phyloP scores from a whole-genome alignment of 2,888 invertebrate species.

The Actias luna region DNA sequence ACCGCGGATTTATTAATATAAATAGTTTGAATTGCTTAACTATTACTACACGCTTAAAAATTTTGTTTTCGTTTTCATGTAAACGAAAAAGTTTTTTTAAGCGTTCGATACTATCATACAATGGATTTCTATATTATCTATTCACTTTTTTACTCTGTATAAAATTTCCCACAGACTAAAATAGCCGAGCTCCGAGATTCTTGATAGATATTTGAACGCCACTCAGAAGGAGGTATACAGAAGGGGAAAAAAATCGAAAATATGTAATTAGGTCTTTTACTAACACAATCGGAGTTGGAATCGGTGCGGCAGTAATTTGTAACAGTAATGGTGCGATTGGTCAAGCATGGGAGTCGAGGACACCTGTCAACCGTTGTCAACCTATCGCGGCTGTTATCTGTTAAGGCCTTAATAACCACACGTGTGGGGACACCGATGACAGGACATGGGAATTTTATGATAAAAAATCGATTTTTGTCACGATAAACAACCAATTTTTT shows the following conservation, averaged over 20 bases:
- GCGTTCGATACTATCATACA: background rate
- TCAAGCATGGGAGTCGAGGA: constrained; percentile 49
- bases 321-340: constrained; percentile 50
- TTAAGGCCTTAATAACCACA: constrained; percentile 22
- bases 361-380: constrained; percentile 50
- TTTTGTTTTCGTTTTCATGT: too few relatives aligned
- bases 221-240: constrained; percentile 1
- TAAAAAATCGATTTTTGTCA: background rate
- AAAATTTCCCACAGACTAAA: background rate
- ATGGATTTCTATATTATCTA: background rate
- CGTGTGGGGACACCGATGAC: constrained; percentile 24
- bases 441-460: constrained; percentile 5
- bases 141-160: background rate
- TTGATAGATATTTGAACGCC: constrained; percentile 1
- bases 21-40: too few relatives aligned
- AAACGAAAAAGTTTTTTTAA: too few relatives aligned
- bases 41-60: too few relatives aligned
- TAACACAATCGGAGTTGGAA: constrained; percentile 41
- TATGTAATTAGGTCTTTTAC: constrained; percentile 42
- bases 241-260: background rate
- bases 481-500: background rate
- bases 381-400: constrained; percentile 35
- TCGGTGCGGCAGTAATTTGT: constrained; percentile 47
- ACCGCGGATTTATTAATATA: too few relatives aligned
- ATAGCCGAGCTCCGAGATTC: background rate